A percentile compares a stretch with the other conserved stretches of the same genome.
Evolutionary conservation across 1,140 invertebrate genomes (phyloP).

Genomic region (Drosophila aff.): DNA sequence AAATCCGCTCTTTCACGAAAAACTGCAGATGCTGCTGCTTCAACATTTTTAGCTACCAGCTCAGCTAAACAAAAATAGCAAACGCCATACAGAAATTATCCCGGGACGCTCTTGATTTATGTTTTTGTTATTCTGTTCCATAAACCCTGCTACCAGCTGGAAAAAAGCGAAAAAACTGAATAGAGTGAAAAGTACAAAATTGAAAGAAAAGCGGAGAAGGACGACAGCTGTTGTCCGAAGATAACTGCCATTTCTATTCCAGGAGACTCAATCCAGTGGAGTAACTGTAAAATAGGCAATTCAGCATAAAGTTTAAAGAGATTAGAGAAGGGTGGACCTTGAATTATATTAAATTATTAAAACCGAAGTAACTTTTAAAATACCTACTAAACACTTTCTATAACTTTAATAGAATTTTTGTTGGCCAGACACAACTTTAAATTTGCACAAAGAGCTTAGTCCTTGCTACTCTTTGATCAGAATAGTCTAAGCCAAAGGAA

Average conservation of each 20-base stretch:
- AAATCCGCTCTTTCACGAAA: constrained; percentile 55
- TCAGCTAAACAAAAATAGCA: constrained; percentile 49
- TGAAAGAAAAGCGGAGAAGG: constrained; percentile 7
- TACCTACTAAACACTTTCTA: not conserved
- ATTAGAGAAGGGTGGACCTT: not conserved
- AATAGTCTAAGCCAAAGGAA: not conserved
- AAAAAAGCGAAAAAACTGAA: constrained; percentile 16
- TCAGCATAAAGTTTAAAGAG: constrained; percentile 6
- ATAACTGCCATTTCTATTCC: constrained; percentile 48
- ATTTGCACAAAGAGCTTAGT: not conserved
- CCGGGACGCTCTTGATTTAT: constrained; percentile 67
- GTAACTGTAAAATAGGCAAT: constrained; percentile 11
- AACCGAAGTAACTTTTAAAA: not conserved
- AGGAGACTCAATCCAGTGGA: constrained; percentile 43
- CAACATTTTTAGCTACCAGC: constrained; percentile 5
- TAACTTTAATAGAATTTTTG: not conserved
- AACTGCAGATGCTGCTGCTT: constrained; percentile 69
- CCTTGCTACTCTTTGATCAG: not conserved
- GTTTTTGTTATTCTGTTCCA: constrained; percentile 79
- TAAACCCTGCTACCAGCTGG: constrained; percentile 40
- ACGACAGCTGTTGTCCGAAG: constrained; percentile 43
- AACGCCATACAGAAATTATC: constrained; percentile 62
- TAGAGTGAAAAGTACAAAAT: constrained; percentile 25
- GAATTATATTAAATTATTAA: not conserved
- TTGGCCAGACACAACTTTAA: not conserved